These are phyloP conservation scores for Pseudomyrmex pallidus DNA, from an alignment of 1,140 invertebrate genomes.

Conservation along the genomic window DNA sequence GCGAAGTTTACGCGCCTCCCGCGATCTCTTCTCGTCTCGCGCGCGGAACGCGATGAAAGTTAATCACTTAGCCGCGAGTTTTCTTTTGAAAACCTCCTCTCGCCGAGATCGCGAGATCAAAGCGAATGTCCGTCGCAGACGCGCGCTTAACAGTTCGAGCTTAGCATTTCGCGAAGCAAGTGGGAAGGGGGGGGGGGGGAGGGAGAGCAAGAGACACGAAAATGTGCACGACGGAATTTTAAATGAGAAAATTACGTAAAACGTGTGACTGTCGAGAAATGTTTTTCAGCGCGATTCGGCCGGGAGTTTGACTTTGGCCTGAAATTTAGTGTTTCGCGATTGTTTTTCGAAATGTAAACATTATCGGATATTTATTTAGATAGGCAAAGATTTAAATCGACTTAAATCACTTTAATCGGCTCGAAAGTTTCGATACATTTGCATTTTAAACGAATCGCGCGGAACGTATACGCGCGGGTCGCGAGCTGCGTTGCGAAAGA, in stretches of 20 bases:
- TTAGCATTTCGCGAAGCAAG: constrained; percentile 9
- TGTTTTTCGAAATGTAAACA: too few species aligned
- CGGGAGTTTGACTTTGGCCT: too few species aligned
- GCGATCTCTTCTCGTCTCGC: constrained; percentile 56
- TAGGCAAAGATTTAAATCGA: too few species aligned
- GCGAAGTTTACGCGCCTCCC: constrained; percentile 49
- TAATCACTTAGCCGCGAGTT: constrained; percentile 54
- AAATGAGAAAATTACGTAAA: constrained; percentile 24
- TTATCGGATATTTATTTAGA: too few species aligned
- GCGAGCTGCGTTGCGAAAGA: neutral
- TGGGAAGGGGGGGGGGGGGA: too few species aligned
- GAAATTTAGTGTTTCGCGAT: too few species aligned
- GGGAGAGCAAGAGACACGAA: neutral
- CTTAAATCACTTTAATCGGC: too few species aligned
- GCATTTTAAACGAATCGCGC: neutral
- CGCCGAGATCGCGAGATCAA: too few species aligned
- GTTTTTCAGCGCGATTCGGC: too few species aligned
- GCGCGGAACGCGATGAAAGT: constrained; percentile 60
- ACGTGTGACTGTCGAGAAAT: too few species aligned
- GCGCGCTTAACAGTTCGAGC: constrained; percentile 25
- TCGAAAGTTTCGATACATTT: neutral
- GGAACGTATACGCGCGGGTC: neutral
- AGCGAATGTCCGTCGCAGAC: constrained; percentile 25
- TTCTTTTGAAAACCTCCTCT: constrained; percentile 25
- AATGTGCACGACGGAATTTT: constrained; percentile 7